phyloP scores from a whole-genome alignment of 1,140 invertebrate genomes.

The Apolygus lucorum region DNA sequence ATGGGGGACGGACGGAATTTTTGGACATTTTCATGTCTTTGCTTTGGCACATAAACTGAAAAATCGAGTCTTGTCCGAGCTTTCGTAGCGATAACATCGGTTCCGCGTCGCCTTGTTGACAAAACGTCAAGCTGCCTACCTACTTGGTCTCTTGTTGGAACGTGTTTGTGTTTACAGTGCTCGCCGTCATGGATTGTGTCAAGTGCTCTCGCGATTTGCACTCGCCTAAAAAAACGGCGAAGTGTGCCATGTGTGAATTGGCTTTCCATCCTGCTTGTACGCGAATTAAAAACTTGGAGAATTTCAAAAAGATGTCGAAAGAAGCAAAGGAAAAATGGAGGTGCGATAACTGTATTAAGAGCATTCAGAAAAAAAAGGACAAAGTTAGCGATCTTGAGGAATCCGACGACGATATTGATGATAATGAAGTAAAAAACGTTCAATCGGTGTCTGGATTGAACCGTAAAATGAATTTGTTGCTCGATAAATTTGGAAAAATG shows the following conservation, averaged over 20 bases:
- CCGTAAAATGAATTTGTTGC: background rate
- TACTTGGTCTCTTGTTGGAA: too few species aligned
- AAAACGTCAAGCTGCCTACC: too few species aligned
- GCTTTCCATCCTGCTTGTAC: background rate
- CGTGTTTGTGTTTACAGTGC: too few species aligned
- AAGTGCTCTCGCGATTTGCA: too few species aligned
- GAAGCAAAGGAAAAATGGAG: background rate
- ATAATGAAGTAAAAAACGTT: too few species aligned
- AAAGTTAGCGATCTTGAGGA: background rate
- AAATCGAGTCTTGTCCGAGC: too few species aligned
- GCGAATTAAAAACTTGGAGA: too few species aligned
- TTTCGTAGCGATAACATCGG: too few species aligned
- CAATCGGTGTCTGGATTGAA: background rate
- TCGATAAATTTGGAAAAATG: background rate
- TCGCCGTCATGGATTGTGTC: background rate
- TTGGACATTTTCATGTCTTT: too few species aligned
- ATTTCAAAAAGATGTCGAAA: background rate
- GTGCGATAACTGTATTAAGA: background rate
- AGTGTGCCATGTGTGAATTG: background rate
- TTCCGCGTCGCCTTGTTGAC: too few species aligned
- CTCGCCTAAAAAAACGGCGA: background rate
- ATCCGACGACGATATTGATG: background rate
- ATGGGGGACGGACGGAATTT: too few species aligned
- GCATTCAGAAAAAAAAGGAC: background rate
- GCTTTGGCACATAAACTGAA: too few species aligned